Percentiles rank a stretch among this genome's conserved stretches.
Evolutionary conservation across 2,113 vertebrate genomes (phyloP).

Genomic region (Pionites leucogaster): DNA sequence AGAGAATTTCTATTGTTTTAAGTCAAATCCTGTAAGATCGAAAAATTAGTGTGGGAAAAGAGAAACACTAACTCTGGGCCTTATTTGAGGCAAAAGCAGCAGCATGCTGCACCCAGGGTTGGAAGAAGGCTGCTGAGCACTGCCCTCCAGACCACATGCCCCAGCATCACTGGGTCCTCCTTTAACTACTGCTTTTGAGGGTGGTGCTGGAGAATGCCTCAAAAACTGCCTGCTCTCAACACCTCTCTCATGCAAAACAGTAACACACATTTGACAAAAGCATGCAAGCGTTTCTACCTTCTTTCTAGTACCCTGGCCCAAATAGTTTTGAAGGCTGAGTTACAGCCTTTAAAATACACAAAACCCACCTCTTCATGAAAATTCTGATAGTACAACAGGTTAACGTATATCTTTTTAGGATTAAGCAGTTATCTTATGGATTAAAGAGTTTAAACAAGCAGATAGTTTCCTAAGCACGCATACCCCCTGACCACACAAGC

Average conservation of each 20-base stretch:
- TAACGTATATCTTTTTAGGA: not conserved
- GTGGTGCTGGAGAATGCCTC: not conserved
- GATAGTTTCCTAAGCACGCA: not conserved
- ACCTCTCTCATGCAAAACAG: not conserved
- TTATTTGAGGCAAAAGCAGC: not conserved
- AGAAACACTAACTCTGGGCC: not conserved
- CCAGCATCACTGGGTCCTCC: not conserved
- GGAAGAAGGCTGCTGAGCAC: not conserved
- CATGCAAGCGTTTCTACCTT: not conserved
- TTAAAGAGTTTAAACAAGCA: not conserved
- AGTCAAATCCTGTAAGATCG: not conserved
- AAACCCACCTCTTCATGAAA: not conserved
- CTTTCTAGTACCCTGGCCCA: not conserved
- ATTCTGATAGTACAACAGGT: not conserved
- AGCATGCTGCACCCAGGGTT: not conserved
- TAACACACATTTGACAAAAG: not conserved
- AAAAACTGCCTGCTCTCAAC: not conserved
- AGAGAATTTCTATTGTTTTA: not conserved
- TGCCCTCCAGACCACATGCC: accelerated
- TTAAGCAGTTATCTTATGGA: not conserved
- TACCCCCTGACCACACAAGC: not conserved
- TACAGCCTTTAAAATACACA: not conserved
- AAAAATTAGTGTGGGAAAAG: accelerated
- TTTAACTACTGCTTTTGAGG: not conserved
- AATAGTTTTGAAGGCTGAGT: not conserved